Base-by-base conservation (phyloP, 2,113 vertebrate genomes). In the Motacilla alba region DNA sequence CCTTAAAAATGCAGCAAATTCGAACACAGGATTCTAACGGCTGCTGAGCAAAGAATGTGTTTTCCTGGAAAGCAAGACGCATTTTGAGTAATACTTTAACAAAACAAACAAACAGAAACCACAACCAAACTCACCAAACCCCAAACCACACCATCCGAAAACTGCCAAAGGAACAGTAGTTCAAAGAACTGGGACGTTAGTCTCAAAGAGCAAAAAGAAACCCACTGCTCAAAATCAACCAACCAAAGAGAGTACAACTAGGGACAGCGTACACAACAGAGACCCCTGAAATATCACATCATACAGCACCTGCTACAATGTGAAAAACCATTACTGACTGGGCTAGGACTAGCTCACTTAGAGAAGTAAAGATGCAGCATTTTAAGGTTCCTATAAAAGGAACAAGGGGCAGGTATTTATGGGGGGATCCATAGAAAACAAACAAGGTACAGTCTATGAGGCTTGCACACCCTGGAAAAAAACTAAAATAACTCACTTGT, bases 61-160 rank as follows among this genome's bases (percentile, higher is more conserved):
- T 62, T 91, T 93, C 92, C 95, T 92, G 72, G 79, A 95, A 96
- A 88, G 79, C 50, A 83, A 81, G 86, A 66, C 2, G 0, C 31
- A 50, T 64, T 94, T 41, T 58, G 56, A 94, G 76, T 19, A 59
- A 74, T 35, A 81, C 31, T 93, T 74, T 26, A 74, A 55, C 27
- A 68, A 60, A 88, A 85, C 49, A 86, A 93, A 85, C 66, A 90
- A 93, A 81, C 83, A 90, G 49, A 93, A 79, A 49, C 47, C 24
- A 87, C 60, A 27, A 90, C 58, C 47, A 69, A 83, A 87, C 68
- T 46, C 33, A 75, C 77, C 43, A 60, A 95, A 87, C 74, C 52
- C 77, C 43, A 66, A 95, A 87, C 74, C 52, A 59, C 87, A 72
- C 4, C 46, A 85, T 46, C 21, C 11, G 47, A 72, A 66, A 87